Evolutionary conservation across 2,113 vertebrate genomes (phyloP).

Genomic region (Clarias macrocephalus): DNA sequence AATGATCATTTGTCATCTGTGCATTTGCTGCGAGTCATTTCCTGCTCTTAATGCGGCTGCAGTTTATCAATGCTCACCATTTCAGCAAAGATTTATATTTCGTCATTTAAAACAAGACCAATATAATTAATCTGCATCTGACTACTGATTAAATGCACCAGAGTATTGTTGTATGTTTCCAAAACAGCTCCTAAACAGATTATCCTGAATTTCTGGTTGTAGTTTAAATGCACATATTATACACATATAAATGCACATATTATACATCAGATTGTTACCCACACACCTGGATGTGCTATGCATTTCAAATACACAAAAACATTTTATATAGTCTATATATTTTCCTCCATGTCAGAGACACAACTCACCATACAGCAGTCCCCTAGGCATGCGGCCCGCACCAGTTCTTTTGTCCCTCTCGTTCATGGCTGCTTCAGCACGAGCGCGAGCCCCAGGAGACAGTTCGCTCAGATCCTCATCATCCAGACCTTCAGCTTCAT

Average conservation of each 20-base stretch:
- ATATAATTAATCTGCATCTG: not conserved
- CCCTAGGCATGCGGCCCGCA: slow-evolving; percentile 81
- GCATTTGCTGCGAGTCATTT: not conserved
- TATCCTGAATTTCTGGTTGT: not conserved
- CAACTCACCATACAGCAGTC: slow-evolving; percentile 78
- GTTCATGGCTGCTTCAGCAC: slow-evolving; percentile 87
- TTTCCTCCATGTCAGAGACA: not conserved
- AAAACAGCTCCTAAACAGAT: not conserved
- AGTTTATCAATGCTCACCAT: not conserved
- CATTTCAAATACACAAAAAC: not conserved
- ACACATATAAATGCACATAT: not conserved
- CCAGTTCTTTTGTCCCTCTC: slow-evolving; percentile 83
- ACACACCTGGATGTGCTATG: not conserved
- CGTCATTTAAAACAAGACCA: not conserved
- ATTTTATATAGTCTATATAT: not conserved
- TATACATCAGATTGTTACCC: not conserved
- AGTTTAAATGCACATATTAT: not conserved
- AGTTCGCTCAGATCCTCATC: slow-evolving; percentile 89
- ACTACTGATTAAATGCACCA: not conserved
- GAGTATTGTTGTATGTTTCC: not conserved
- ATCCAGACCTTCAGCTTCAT: slow-evolving; percentile 89
- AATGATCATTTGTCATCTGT: not conserved
- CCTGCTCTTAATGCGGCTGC: not conserved
- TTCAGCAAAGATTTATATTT: not conserved
- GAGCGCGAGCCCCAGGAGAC: slow-evolving; percentile 87